Base-by-base conservation (phyloP, 2,797 vertebrate genomes). In the Podarcis lilfordi region DNA sequence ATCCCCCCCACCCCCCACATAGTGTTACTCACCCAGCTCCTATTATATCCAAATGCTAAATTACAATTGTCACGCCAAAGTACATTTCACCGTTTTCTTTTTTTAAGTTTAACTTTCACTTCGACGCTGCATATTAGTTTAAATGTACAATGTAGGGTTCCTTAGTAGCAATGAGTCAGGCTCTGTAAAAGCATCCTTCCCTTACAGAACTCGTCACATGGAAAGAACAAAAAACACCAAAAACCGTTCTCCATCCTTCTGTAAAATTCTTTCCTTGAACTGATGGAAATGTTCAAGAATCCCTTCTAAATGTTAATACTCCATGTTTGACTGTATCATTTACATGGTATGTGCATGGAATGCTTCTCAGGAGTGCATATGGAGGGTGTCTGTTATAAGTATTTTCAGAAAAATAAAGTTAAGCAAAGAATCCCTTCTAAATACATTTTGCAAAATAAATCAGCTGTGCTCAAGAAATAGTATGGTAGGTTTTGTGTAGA, bases 1-100 rank as follows among this genome's bases (percentile, higher is more conserved):
- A 66, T 74, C 15, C 25, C 4, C 2, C 23, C 35, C 43, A 4
- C n/a, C 35, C n/a, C 8, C 50, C 50, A 50, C 50, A 77, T 78
- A 84, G n/a, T 4, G 23, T 84, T 92, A 78, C 80, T 93, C 84
- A 81, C 1, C 50, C 17, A 72, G 19, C 3, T 88, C 84, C 74
- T 11, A 32, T 89, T 87, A 79, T 89, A 75, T 88, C 15, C 72
- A 74, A 74, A 74, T 74, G n/a, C 19, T 74, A 37, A 35, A 74
- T 74, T 74, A 74, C 15, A 74, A 74, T 74, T 37, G 35, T 29
- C 72, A 74, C 17, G 7, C 72, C 32, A 74, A 37, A 3, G 13
- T 35, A 21, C 32, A 37, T 21, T 35, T 15, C 17, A 37, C 32
- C 2, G 35, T 21, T 37, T 74, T 21, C 35, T 74, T 72, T 37